Evolutionary conservation across 2,888 invertebrate species (phyloP), one percentile per base, ranked within the genome.

Genomic region (Apodemia zela): DNA sequence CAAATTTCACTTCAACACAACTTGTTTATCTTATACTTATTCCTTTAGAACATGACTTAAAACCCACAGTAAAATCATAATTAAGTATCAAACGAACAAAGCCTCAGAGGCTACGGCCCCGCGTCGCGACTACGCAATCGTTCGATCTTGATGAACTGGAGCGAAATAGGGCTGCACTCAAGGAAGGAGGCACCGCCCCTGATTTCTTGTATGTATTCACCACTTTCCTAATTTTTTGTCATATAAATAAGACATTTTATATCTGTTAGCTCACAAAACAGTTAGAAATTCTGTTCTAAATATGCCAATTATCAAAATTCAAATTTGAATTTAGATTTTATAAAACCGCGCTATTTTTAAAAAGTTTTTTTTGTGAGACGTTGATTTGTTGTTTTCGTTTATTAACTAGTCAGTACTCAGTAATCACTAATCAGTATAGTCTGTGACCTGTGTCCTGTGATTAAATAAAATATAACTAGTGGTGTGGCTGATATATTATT

Each of bases 131-230:
- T 88, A 88, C 87, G 89, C 85, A 86, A 87, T 84, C 82, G 85
- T 83, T 86, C 86, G 89, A 87, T 90, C 88, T 89, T 90, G 68
- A 67, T 66, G 91, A 88, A 87, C 84, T 85, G 84, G 87, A 84
- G 82, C 89, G 89, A 85, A 84, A 82, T 86, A 89, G 92, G 87
- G 89, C 89, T 87, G 90, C 86, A 91, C 88, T 84, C 84, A 79
- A 84, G 86, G 87, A 87, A 85, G 86, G 87, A 80, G 85, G 77
- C 79, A 79, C 76, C 74, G 73, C 72, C 74, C 73, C 77, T 72
- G 75, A 70, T 68, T 58, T 65, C 57, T 64, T 65, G 33, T 59
- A 63, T 65, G 51, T 45, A 62, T 60, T 38, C 15, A 59, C 15
- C 13, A 15, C 17, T 45, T 47, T 45, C 21, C 2, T 7, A 15